Conservation (phyloP, 2,113 vertebrate genomes). For the Terrapene triunguis region DNA sequence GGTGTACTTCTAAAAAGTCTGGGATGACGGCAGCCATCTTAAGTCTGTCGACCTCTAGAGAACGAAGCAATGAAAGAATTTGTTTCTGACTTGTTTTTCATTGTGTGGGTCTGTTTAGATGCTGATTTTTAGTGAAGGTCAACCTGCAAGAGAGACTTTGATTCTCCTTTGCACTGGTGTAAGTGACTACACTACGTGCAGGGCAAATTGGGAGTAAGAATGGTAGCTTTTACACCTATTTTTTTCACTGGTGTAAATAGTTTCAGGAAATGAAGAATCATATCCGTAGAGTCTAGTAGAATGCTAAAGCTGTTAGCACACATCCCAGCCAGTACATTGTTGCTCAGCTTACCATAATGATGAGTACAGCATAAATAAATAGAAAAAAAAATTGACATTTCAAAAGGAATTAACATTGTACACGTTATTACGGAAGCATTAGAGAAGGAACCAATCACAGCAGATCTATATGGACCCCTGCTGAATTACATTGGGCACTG, state of each 20-base stretch:
- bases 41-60: background rate
- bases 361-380: background rate
- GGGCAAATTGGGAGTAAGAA: background rate
- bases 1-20: background rate
- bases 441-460: background rate
- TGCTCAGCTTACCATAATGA: background rate
- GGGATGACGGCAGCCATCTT: background rate
- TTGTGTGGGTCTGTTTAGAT: background rate
- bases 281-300: background rate
- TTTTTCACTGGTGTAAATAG: background rate
- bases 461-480: background rate
- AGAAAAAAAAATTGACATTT: background rate
- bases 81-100: background rate
- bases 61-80: background rate
- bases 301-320: background rate
- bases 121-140: background rate
- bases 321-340: background rate
- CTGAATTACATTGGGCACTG: fast-evolving
- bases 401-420: fast-evolving
- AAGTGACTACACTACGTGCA: background rate
- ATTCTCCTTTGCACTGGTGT: background rate
- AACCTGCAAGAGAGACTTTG: background rate
- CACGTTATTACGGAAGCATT: fast-evolving
- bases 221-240: background rate
- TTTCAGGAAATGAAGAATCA: background rate